These are phyloP conservation scores for Erethizon dorsatum DNA, from an alignment of 2,797 vertebrate genomes.

Conservation along the genomic window DNA sequence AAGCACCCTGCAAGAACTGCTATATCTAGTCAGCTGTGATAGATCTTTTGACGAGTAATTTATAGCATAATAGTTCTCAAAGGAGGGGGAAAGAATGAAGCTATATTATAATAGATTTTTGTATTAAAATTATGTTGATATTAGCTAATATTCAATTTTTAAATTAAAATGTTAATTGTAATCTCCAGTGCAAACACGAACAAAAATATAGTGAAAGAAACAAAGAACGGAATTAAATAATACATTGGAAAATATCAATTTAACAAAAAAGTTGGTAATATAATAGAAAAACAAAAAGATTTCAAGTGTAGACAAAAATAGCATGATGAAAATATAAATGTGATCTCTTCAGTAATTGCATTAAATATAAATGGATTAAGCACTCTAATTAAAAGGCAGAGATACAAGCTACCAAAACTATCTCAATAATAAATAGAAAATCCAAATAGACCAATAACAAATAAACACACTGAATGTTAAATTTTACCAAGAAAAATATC, in stretches of 20 bases:
- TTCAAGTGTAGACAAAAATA: neutral
- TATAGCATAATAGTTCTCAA: neutral
- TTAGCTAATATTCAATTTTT: neutral
- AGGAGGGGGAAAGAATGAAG: neutral
- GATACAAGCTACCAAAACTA: neutral
- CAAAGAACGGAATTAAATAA: neutral
- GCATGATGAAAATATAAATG: neutral
- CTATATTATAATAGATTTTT: neutral
- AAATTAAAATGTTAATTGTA: neutral
- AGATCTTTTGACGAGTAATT: neutral
- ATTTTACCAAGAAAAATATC: neutral
- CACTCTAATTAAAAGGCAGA: neutral
- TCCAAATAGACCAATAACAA: neutral
- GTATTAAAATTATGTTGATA: neutral
- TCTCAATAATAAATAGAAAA: neutral
- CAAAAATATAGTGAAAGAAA: neutral
- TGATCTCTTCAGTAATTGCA: neutral
- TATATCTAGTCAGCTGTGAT: neutral
- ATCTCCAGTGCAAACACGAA: neutral
- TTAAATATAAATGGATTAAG: neutral
- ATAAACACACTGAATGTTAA: neutral
- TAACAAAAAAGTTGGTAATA: neutral
- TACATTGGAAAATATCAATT: neutral
- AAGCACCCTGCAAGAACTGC: neutral
- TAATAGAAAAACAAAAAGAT: neutral